These are phyloP conservation scores for Plestiodon gilberti DNA, from an alignment of 2,113 vertebrate species.

Conservation along the genomic window DNA sequence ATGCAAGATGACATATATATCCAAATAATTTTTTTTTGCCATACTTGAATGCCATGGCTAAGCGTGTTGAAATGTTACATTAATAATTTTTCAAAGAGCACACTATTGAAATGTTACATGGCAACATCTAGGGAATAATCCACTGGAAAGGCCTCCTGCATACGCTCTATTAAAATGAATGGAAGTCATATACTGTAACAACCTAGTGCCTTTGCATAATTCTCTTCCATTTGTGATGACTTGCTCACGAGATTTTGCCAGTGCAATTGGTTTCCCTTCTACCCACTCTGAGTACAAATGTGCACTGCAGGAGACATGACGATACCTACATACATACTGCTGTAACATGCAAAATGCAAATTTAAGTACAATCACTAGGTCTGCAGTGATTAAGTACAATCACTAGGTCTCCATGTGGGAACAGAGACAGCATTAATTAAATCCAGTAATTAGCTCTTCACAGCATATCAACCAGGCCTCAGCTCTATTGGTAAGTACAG, in stretches of 20 bases:
- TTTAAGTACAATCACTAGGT: neutral
- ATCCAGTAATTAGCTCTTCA: conserved; percentile 24
- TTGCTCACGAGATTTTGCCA: neutral
- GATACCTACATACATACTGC: neutral
- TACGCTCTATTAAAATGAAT: neutral
- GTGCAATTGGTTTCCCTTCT: neutral
- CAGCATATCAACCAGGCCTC: no score
- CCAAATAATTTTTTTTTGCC: no score
- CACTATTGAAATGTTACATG: neutral
- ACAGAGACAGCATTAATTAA: neutral
- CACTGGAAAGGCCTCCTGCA: neutral
- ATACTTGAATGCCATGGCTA: neutral
- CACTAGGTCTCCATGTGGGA: neutral
- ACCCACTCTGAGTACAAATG: accelerated
- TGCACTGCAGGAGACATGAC: neutral
- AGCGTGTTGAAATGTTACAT: no score
- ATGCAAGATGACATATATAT: neutral
- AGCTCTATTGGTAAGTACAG: neutral
- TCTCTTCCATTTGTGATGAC: neutral
- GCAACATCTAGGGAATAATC: neutral
- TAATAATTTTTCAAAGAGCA: neutral
- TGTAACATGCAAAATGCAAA: neutral
- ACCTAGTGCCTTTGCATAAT: neutral
- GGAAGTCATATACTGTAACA: neutral
- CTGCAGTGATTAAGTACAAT: neutral